Evolutionary conservation across 37 sponge, comb jelly and placozoan species (phyloP), one percentile per base, ranked within the genome.

Genomic region (Crambe crambe): DNA sequence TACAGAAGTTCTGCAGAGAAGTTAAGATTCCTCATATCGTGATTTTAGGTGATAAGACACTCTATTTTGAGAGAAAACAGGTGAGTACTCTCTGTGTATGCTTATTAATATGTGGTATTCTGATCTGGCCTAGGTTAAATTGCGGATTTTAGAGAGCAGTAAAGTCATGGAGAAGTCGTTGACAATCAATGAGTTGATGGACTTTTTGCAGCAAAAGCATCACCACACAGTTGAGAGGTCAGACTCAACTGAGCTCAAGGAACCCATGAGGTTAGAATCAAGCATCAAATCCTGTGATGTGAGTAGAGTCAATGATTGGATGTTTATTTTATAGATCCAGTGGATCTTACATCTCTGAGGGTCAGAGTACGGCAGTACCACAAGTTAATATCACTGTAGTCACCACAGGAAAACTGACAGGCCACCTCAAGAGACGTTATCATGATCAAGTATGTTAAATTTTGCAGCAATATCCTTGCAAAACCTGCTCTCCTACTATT

Each of bases 1-100:
- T 88, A 8, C 87, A 85, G 73, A 76, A 83, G 5, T 84, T 87
- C 70, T 92, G 93, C 42, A 31, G 73, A 37, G 80, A 68, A 29
- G 62, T 68, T n/a, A 54, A 41, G 38, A 87, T 92, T 22, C 76
- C 81, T 26, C 77, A 87, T 34, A 2, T 92, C 4, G 89, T 92
- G 32, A 9, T 92, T 0, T 39, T 87, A 2, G 66, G 38, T 17
- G 93, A 92, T 47, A 73, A 71, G 42, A 47, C 59, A 29, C 77
- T 81, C 8, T 76, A 58, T 56, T 74, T 80, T 69, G 77, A 81
- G 60, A 64, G 75, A 64, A 80, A 84, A 66, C 85, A 85, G 62
- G 80, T 89, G 44, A 63, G 54, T 8, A n/a, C 25, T 38, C 41
- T 34, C 17, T 3, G n/a, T 70, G 22, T 36, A 26, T 9, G 6